Evolutionary conservation across 2,113 vertebrate genomes (phyloP), one percentile per base, ranked within the genome.

Genomic region (Notechis scutatus): DNA sequence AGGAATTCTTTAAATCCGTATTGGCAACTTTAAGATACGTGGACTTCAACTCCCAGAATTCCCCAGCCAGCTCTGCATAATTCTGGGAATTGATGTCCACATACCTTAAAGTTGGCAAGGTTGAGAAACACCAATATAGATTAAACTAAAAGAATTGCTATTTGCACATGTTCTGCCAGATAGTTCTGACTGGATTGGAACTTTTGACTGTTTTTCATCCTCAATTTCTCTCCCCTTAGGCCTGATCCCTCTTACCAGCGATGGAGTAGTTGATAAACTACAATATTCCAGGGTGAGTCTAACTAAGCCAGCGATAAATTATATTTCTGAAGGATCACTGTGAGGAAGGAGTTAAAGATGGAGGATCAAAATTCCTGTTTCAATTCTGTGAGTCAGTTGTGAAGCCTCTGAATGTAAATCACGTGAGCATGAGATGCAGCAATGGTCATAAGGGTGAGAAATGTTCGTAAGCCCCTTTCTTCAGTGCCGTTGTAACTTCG

Each of bases 231-330:
- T 95, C 91, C 94, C 93, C 85, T 5, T 94, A 99, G 99, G 99
- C 52, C 98, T 99, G 91, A 99, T 99, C 50, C 99, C 99, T 0
- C 98, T 99, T 87, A 99, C 99, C 85, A 99, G 99, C 0, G 99
- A 99, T 1, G 99, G 99, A 96, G 99, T 99, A 7, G 99, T 99
- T 93, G 99, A 99, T 96, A 99, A 99, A 95, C 97, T 99, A 97
- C 99, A 99, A 39, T 99, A 99, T 93, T 99, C 99, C 23, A 98
- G 99, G 96, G 99, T 99, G 95, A 96, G 97, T 96, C 39, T 4
- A 55, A 4, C 39, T 5, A 59, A 5, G 54, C 0, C 34, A 18
- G 74, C 10, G 0, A 52, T n/a, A 52, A 45, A 20, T 20, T 34
- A 15, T 14, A 85, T 89, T 90, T 45, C 47, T 50, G 42, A 39